Percentiles rank a stretch among this genome's conserved stretches.
Evolutionary conservation across 2,113 vertebrate genomes (phyloP).

Genomic region (Tachysurus vachellii): DNA sequence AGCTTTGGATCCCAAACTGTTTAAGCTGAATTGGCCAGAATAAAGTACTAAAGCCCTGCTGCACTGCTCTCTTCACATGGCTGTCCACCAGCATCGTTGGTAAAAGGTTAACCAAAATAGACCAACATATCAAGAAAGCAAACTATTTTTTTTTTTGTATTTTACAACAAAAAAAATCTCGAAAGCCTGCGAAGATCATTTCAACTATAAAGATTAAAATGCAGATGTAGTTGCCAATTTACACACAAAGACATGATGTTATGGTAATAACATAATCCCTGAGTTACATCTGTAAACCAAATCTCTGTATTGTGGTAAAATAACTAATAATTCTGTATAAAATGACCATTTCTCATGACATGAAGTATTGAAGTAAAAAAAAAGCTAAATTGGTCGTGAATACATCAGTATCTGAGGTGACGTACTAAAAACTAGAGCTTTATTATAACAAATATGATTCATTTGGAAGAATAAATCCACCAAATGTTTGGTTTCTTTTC

Average conservation of each 20-base stretch:
- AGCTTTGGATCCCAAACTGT: not conserved
- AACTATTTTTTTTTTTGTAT: too few relatives aligned
- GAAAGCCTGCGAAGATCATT: not conserved
- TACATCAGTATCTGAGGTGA: not conserved
- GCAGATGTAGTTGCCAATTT: not conserved
- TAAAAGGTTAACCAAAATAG: not conserved
- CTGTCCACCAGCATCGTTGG: not conserved
- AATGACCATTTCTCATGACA: not conserved
- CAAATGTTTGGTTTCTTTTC: slow-evolving; percentile 22
- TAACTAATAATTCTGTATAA: not conserved
- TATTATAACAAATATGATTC: too few relatives aligned
- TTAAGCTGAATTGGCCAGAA: not conserved
- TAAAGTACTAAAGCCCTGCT: not conserved
- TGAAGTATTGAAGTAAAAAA: not conserved
- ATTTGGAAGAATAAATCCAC: slow-evolving; percentile 4
- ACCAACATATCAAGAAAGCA: not conserved
- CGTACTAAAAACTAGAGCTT: not conserved
- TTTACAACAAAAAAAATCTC: not conserved
- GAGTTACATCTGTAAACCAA: not conserved
- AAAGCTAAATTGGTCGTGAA: not conserved
- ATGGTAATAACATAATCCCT: not conserved
- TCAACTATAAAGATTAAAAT: not conserved
- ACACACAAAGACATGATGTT: not conserved
- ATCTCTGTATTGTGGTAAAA: not conserved
- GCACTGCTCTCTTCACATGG: not conserved